Base-by-base conservation (phyloP, 2,888 invertebrate species). In the Drosophila merina region DNA sequence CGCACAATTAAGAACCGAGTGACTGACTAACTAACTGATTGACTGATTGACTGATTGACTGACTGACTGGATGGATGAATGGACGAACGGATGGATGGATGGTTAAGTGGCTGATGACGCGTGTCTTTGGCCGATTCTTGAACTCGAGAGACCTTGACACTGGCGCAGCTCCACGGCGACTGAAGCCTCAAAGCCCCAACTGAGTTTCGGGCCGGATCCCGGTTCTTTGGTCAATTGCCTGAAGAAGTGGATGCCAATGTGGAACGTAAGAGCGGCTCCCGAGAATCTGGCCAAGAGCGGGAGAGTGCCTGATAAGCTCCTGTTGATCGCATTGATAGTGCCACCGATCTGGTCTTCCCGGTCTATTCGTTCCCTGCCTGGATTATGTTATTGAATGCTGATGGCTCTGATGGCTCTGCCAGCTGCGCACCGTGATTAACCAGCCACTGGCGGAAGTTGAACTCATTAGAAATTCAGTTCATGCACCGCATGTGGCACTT, bases 81-180 rank as follows among this genome's bases (percentile, higher is more conserved):
- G 40, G 40, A 28, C 6, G 28, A 4, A 36, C 4, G 33, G 33
- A 10, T 33, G 33, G 33, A 36, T 36, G 36, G n/a, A 36, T 36
- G 40, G 40, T 14, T 40, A 40, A 40, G 8, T 40, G 40, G 40
- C 40, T 56, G 68, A 58, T 57, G 70, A 71, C 70, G 70, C 68
- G 72, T 71, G 72, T 56, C 63, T 71, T 71, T 50, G 49, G 56
- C 42, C 62, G 40, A 62, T 62, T 67, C 64, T 80, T 89, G 90
- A 90, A 91, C 88, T 90, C 88, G 88, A 91, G 90, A 91, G 91
- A 91, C 92, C 92, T 92, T 92, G 92, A 92, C 92, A 92, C 91
- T 92, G 92, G 90, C 89, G 92, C 91, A 86, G 91, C 89, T 91
- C 86, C 89, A 90, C 90, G 82, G 86, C 88, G 87, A 91, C 91